Base-by-base conservation (phyloP, 2,113 vertebrate genomes). In the Pterophyllum scalare region DNA sequence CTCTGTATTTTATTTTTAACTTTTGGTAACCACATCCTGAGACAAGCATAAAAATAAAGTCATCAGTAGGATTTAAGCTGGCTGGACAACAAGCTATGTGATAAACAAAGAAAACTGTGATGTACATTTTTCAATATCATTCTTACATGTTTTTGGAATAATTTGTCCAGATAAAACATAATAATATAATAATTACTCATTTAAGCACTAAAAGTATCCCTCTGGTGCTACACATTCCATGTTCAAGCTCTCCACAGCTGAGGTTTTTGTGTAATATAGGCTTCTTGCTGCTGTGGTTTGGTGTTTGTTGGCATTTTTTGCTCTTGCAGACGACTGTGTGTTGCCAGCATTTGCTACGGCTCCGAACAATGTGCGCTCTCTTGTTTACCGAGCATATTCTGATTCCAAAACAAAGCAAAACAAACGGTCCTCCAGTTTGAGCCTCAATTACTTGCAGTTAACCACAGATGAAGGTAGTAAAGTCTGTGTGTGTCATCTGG, bases 271-370 rank as follows among this genome's bases (percentile, higher is more conserved):
- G 59, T 46, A 57, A 75, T 8, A 1, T 8, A 52, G 56, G 35
- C 57, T 61, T 10, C 43, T 65, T 17, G 77, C 61, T 76, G 64
- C 80, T 54, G 83, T 56, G 80, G 83, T 89, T 83, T 80, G 72
- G 46, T 13, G 38, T 80, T 52, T 1, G 49, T 4, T 57, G 59
- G 70, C 3, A 72, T 80, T 85, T 90, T 77, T 90, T 84, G 40
- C 79, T 80, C 70, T 80, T 2, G 67, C 75, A 62, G 59, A 62
- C 2, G 6, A 10, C 24, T 5, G 75, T 2, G 10, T 22, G 22
- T 13, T 67, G 76, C 56, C 38, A 57, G 58, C 3, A 10, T 49
- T 59, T 75, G 11, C 8, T 14, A 10, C 35, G 9, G 54, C 65
- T 79, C 54, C 38, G 0, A 35, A 26, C 58, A 31, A 35, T 0